Base-by-base conservation (phyloP, 1,140 invertebrate genomes). In the Hirudo medicinalis region DNA sequence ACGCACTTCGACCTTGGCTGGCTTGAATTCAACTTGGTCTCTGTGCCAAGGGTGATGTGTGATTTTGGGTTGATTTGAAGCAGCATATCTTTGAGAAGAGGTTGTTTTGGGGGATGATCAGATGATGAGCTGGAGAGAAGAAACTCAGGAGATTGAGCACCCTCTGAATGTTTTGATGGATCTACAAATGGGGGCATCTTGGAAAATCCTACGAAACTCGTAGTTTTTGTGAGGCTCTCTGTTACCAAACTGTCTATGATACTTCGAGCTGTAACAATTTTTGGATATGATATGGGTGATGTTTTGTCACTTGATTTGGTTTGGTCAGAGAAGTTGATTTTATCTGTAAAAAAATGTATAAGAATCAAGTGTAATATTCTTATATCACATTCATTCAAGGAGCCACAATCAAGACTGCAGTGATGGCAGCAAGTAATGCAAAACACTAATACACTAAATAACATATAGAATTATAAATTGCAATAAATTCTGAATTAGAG, bases 51-150 rank as follows among this genome's bases (percentile, higher is more conserved):
- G 20, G 57, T 22, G 11, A 63, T 22, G 20, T 63, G 22, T 2
- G 57, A 63, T 63, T 22, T 63, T 63, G 57, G 29, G 8, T 63
- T 63, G 57, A 22, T 63, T 32, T 63, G 57, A 25, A 32, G 29
- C 3, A 63, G 57, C 57, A 63, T 63, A 20, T 63, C 57, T 63
- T 63, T 63, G 22, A 63, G 57, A 22, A 63, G 57, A 13, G 57
- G 57, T 63, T 63, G 57, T 13, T 63, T 25, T 32, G 9, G 57
- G 22, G 57, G 29, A 22, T 22, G 57, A 4, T 32, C 57, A n/a
- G 57, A 22, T 4, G 57, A 32, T n/a, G 57, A 63, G 22, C 13
- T 32, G 29, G 29, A 22, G 11, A 25, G 57, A 22, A 25, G 57
- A 20, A 13, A 63, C 9, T 63, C 29, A n/a, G 57, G 22, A 25